phyloP scores from a whole-genome alignment of 2,797 vertebrate species.

The Parambassis ranga region DNA sequence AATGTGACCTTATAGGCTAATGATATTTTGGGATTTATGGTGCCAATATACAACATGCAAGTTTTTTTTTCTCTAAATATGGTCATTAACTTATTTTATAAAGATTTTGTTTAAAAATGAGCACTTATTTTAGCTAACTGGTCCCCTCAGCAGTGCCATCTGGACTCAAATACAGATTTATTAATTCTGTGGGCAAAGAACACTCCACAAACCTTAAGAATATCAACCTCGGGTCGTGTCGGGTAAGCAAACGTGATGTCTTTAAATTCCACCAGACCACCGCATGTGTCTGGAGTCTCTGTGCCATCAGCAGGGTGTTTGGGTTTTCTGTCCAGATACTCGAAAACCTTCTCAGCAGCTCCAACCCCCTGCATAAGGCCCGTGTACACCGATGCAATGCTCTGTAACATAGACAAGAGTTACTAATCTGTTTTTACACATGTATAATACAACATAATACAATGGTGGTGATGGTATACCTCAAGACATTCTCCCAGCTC shows the following conservation, averaged over 20 bases:
- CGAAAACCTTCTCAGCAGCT: slow-evolving; percentile 94
- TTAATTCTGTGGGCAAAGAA: too few relatives aligned
- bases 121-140: too few relatives aligned
- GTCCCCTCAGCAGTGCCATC: too few relatives aligned
- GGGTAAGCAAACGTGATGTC: slow-evolving; percentile 92
- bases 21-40: too few relatives aligned
- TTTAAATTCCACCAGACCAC: slow-evolving; percentile 90
- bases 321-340: slow-evolving; percentile 91
- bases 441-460: background rate
- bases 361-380: slow-evolving; percentile 97
- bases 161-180: too few relatives aligned
- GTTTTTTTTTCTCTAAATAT: too few relatives aligned
- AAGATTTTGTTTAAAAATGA: too few relatives aligned
- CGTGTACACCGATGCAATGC: slow-evolving; percentile 89
- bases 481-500: slow-evolving; percentile 91
- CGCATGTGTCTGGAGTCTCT: slow-evolving; percentile 83
- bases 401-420: slow-evolving; percentile 72
- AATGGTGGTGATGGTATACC: slow-evolving; percentile 61
- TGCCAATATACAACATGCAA: too few relatives aligned
- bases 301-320: slow-evolving; percentile 81
- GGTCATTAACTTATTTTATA: too few relatives aligned
- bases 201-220: slow-evolving; percentile 91
- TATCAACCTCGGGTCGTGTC: slow-evolving; percentile 83
- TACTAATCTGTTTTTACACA: background rate
- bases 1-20: too few relatives aligned